These are phyloP conservation scores for Dasyprocta punctata DNA, from an alignment of 2,113 vertebrate genomes.

Conservation along the genomic window DNA sequence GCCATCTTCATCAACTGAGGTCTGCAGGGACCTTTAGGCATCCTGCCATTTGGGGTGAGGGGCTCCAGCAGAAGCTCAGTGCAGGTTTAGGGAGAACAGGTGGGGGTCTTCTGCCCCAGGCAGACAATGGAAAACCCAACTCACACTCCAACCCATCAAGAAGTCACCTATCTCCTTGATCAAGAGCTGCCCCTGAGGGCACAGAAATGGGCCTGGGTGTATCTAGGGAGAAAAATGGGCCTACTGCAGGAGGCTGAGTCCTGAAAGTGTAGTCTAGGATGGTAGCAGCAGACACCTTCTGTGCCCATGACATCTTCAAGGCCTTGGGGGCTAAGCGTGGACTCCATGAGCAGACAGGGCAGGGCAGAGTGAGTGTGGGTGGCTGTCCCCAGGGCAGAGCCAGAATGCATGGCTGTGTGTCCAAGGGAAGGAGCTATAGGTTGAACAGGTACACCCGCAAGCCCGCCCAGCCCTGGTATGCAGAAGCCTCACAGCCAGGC, in stretches of 20 bases:
- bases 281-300: too few relatives aligned
- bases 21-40: not conserved
- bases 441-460: not conserved
- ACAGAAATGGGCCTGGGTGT: not conserved
- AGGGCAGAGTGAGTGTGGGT: not conserved
- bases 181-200: not conserved
- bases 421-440: not conserved
- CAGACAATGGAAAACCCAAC: not conserved
- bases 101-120: not conserved
- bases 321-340: not conserved
- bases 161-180: not conserved
- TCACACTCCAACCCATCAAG: too few relatives aligned
- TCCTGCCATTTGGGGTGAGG: not conserved
- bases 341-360: not conserved
- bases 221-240: not conserved
- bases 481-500: too few relatives aligned
- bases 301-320: not conserved
- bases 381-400: not conserved
- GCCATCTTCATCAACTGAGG: not conserved
- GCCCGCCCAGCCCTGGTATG: not conserved
- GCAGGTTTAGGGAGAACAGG: too few relatives aligned
- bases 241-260: not conserved
- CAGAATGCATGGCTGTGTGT: not conserved
- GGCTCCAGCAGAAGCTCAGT: not conserved
- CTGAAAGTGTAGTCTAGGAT: fast-evolving